Evolutionary conservation across 2,113 vertebrate species (phyloP), one percentile per base, ranked within the genome.

Genomic region (Sterrhoptilus dennistouni): DNA sequence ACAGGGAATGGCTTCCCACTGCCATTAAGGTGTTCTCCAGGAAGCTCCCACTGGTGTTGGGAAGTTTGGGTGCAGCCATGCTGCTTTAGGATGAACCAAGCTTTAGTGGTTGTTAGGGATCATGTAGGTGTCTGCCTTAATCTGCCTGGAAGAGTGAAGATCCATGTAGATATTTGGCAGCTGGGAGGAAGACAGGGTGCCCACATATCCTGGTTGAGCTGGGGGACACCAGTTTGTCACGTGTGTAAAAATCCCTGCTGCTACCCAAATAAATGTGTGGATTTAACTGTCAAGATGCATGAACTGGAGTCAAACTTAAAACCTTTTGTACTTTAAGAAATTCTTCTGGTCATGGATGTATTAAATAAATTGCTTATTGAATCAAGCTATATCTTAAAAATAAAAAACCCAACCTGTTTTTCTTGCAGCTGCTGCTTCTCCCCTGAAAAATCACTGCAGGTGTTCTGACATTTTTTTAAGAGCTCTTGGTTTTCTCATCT

Each of bases 191-290:
- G 14, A 3, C 8, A 38, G 14, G 5, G 31, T 68, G 38, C 49
- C 12, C 54, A 40, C 14, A 3, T 59, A 14, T 1, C 38, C 57
- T 49, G 28, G 3, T 27, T 38, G 23, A 52, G 53, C 44, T 44
- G 40, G 7, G 15, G 49, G 40, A 40, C 12, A 0, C 31, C 29
- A 5, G 0, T 35, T 42, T 40, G 28, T 50, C 19, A 18, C 5
- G 5, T 3, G 4, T 2, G 1, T 72, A 16, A 45, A 64, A 74
- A 28, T 65, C 54, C 44, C 75, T 50, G 29, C 45, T 42, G 33
- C 45, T 60, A 6, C 35, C 42, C 8, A 1, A 11, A 5, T 35
- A 24, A 38, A 33, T 45, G 22, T 12, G 5, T 53, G 57, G 33
- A 36, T 66, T 78, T n/a, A 66, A 13, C 19, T 77, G 27, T 33